Base-by-base conservation (phyloP, 2,113 vertebrate species). In the Gymnogyps californianus region DNA sequence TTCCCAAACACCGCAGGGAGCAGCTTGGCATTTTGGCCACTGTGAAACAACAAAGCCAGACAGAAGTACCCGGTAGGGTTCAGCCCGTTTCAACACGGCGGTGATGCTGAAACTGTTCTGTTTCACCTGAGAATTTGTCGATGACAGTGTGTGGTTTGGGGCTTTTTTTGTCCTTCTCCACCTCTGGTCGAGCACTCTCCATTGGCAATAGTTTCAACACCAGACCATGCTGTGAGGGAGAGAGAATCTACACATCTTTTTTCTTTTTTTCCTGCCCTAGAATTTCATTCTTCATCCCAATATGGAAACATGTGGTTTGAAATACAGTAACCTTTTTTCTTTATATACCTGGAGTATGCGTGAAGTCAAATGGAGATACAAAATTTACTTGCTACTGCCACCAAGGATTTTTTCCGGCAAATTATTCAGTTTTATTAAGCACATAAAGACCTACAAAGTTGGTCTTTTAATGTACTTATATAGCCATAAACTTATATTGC, bases 381-480 rank as follows among this genome's bases (percentile, higher is more conserved):
- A 65, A 65, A 88, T 89, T 82, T 86, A 47, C 80, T 93, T 85
- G 89, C 80, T 83, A 51, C 81, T 90, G 92, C 71, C 91, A 89
- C 26, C 57, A 49, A 97, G 94, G 77, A 90, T 76, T 80, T 89
- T 87, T 88, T 26, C 28, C 5, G 34, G 90, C 74, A 96, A 97
- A 97, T 98, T 97, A 93, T 93, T 98, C 95, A 90, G 89, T 91
- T 97, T 98, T 98, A 97, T 96, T 95, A 93, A 98, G 97, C 94
- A 94, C 93, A 97, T 97, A 97, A 98, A 98, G 90, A 95, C 80
- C 40, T 91, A 90, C 90, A 95, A 93, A 97, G 89, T 81, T 61
- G 28, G 86, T 57, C 95, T 97, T 97, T 96, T 97, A 97, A 94
- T 94, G 89, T 83, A 97, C 94, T 98, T 97, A 91, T 49, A 90